phyloP scores from a whole-genome alignment of 30 jellyfish, hydroid and myxozoan species.

The Chrysaora quinquecirrha region DNA sequence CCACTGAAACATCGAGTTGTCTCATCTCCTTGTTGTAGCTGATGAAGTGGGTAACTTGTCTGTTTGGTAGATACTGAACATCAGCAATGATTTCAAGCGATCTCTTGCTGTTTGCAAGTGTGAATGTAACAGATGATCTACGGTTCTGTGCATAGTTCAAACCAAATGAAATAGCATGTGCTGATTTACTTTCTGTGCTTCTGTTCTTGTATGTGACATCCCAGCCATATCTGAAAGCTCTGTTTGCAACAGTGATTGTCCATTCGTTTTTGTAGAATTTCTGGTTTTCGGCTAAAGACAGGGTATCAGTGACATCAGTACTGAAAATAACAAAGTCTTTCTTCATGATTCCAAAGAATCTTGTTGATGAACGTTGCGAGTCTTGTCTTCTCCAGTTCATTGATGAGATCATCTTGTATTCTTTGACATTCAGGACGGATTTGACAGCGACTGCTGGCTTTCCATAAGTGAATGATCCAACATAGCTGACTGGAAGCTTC shows the following conservation, averaged over 20 bases:
- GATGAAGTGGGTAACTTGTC: conserved; percentile 73
- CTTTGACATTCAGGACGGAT: conserved; percentile 35
- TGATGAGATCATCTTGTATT: conserved; percentile 47
- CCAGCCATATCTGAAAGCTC: conserved; percentile 95
- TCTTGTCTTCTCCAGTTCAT: conserved; percentile 47
- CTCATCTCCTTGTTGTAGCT: conserved; percentile 73
- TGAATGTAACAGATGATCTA: conserved; percentile 62
- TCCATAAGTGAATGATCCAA: conserved; percentile 56
- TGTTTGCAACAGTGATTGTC: conserved; percentile 53
- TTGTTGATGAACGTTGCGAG: conserved; percentile 23
- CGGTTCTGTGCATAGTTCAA: conserved; percentile 78
- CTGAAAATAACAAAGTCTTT: conserved; percentile 57
- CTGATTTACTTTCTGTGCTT: conserved; percentile 60
- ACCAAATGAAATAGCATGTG: conserved; percentile 74
- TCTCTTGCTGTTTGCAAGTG: conserved; percentile 69
- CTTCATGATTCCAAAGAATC: conserved; percentile 34
- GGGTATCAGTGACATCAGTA: conserved; percentile 39
- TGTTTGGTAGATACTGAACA: conserved; percentile 79
- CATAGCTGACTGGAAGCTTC: conserved; percentile 67
- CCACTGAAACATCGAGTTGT: conserved; percentile 75
- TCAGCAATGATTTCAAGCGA: conserved; percentile 55
- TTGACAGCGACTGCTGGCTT: conserved; percentile 17
- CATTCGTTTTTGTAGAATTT: conserved; percentile 65
- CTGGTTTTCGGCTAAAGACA: conserved; percentile 39
- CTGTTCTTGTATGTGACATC: conserved; percentile 64